Evolutionary conservation across 2,888 invertebrate genomes (phyloP).

Genomic region (Eubasilissa splendida): DNA sequence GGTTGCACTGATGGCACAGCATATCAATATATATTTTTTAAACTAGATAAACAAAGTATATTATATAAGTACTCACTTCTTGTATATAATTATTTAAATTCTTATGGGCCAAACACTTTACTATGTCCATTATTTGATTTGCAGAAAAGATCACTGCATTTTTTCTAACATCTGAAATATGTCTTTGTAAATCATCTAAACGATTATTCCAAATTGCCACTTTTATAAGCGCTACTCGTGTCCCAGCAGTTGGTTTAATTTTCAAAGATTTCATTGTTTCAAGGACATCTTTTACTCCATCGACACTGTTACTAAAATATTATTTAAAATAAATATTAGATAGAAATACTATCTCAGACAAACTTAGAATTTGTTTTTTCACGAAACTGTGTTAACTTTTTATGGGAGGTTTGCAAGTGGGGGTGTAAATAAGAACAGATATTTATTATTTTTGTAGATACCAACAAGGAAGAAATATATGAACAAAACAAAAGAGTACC

Average conservation of each 20-base stretch:
- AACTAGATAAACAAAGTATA: neutral
- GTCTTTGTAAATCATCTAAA: conserved; percentile 62
- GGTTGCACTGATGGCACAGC: too few relatives aligned
- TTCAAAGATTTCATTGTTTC: conserved; percentile 75
- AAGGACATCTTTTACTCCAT: conserved; percentile 70
- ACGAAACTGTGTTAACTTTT: too few relatives aligned
- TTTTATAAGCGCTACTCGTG: conserved; percentile 70
- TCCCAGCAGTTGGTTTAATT: conserved; percentile 68
- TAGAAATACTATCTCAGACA: too few relatives aligned
- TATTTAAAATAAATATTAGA: neutral
- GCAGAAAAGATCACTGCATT: conserved; percentile 65
- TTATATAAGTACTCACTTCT: conserved; percentile 61
- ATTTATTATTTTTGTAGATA: too few relatives aligned
- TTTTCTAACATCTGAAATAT: conserved; percentile 63
- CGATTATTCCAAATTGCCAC: conserved; percentile 71
- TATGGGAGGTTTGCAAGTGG: too few relatives aligned
- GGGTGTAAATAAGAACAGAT: too few relatives aligned
- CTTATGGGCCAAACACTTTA: conserved; percentile 65
- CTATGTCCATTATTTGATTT: conserved; percentile 69
- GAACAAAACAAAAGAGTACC: too few relatives aligned
- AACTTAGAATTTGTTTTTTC: too few relatives aligned
- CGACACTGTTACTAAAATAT: conserved; percentile 62
- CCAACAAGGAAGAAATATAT: too few relatives aligned
- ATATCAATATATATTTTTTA: too few relatives aligned
- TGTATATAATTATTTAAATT: conserved; percentile 63